Percentiles rank a stretch among this genome's conserved stretches.
Evolutionary conservation across 1,140 invertebrate species (phyloP).

Genomic region (Orius insidiosus): DNA sequence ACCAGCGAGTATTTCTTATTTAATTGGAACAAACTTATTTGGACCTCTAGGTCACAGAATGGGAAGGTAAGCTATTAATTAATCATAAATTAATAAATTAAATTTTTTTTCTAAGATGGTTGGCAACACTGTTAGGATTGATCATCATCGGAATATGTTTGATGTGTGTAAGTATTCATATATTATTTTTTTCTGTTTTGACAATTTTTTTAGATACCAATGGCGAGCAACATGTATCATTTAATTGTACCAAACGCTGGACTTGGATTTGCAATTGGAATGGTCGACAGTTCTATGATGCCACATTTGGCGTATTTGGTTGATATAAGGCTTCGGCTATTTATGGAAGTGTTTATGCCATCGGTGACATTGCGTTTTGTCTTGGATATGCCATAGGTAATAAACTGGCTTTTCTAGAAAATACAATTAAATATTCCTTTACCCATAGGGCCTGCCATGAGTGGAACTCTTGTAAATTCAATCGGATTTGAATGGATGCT

Average conservation of each 20-base stretch:
- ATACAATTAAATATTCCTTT: not conserved
- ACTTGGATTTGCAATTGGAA: slow-evolving; percentile 57
- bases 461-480: slow-evolving; percentile 73
- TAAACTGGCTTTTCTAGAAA: slow-evolving; percentile 19
- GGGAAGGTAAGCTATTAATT: slow-evolving; percentile 52
- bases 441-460: slow-evolving; percentile 76
- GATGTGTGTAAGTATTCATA: slow-evolving; percentile 31
- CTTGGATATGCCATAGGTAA: slow-evolving; percentile 88
- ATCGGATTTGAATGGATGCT: slow-evolving; percentile 95
- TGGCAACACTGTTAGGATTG: slow-evolving; percentile 84
- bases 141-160: slow-evolving; percentile 88
- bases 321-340: slow-evolving; percentile 49
- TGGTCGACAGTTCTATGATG: slow-evolving; percentile 60
- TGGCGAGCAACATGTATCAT: slow-evolving; percentile 40
- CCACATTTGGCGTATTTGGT: slow-evolving; percentile 55
- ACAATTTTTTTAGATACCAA: slow-evolving; percentile 40
- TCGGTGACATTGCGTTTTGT: slow-evolving; percentile 98
- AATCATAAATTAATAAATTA: not conserved
- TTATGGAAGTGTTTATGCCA: slow-evolving; percentile 78
- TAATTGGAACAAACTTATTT: slow-evolving; percentile 63
- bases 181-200: no score
- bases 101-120: slow-evolving; percentile 49
- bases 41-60: slow-evolving; percentile 88
- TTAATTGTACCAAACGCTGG: slow-evolving; percentile 55
- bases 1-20: slow-evolving; percentile 67